Percentiles rank a stretch among this genome's conserved stretches.
Conservation (phyloP, 2,113 vertebrate genomes). For the Noturus placidus region DNA sequence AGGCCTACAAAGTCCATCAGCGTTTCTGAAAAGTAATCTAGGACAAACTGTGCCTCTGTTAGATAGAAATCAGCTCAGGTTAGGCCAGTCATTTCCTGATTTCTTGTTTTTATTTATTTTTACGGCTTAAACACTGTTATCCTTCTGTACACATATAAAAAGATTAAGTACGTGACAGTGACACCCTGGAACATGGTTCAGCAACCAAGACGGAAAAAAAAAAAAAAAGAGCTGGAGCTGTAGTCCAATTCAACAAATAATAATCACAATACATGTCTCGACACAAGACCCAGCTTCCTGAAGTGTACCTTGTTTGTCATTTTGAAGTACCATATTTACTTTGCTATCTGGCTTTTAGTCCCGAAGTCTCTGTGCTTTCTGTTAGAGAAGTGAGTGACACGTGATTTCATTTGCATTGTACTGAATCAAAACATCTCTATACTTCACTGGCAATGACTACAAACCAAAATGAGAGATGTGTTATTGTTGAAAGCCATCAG, state of each 20-base stretch:
- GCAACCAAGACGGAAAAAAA: neutral
- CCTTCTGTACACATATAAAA: neutral
- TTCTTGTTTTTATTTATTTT: neutral
- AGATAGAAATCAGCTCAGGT: neutral
- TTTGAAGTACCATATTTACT: neutral
- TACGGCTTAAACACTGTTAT: neutral
- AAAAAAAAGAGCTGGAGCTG: neutral
- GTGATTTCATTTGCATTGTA: constrained; percentile 37
- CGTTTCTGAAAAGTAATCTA: neutral
- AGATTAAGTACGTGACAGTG: neutral
- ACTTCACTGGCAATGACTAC: constrained; percentile 11
- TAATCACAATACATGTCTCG: neutral
- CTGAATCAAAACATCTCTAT: constrained; percentile 45
- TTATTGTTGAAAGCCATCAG: neutral
- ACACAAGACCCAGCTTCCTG: neutral
- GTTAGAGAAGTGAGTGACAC: neutral
- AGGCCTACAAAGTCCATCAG: constrained; percentile 30
- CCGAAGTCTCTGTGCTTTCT: neutral
- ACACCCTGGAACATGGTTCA: neutral
- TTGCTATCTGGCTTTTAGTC: neutral
- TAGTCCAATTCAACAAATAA: neutral
- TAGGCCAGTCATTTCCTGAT: neutral
- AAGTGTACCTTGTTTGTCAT: neutral
- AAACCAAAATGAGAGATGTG: neutral
- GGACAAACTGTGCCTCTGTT: constrained; percentile 50